Percentiles rank a stretch among this genome's conserved stretches.
Evolutionary conservation across 30 jellyfish, hydroid and myxozoan genomes (phyloP).

Genomic region (Clytia hemisphaerica): DNA sequence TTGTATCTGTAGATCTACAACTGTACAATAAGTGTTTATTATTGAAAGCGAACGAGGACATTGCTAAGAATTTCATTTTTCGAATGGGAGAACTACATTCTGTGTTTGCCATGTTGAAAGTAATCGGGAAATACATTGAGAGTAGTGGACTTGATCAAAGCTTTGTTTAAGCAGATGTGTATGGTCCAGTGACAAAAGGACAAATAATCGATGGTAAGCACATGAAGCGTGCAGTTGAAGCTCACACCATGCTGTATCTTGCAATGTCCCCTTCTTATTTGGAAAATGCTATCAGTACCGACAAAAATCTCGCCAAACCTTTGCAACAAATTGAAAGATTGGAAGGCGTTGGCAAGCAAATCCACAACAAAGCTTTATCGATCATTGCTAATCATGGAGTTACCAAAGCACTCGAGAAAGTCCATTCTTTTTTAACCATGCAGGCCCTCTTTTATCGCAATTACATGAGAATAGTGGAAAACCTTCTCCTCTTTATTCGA

Average conservation of each 20-base stretch:
- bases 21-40: slow-evolving; percentile 3
- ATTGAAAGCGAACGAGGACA: slow-evolving; percentile 29
- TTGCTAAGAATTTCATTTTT: slow-evolving; percentile 1
- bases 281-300: no score
- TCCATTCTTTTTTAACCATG: no score
- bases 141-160: slow-evolving; percentile 42
- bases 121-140: slow-evolving; percentile 36
- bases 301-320: no score
- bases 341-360: no score
- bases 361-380: no score
- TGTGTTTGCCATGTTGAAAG: slow-evolving; percentile 22
- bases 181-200: slow-evolving; percentile 34
- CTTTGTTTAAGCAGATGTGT: slow-evolving; percentile 18
- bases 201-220: slow-evolving; percentile 42
- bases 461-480: no score
- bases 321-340: no score
- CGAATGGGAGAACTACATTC: slow-evolving; percentile 40
- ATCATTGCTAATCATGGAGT: no score
- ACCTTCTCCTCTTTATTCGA: slow-evolving; percentile 30
- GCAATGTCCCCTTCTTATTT: no score
- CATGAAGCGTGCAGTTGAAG: slow-evolving; percentile 36
- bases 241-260: slow-evolving; percentile 22
- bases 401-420: no score
- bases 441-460: no score
- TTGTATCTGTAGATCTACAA: no score